phyloP scores from a whole-genome alignment of 2,797 vertebrate species.

The Pseudochirops cupreus region DNA sequence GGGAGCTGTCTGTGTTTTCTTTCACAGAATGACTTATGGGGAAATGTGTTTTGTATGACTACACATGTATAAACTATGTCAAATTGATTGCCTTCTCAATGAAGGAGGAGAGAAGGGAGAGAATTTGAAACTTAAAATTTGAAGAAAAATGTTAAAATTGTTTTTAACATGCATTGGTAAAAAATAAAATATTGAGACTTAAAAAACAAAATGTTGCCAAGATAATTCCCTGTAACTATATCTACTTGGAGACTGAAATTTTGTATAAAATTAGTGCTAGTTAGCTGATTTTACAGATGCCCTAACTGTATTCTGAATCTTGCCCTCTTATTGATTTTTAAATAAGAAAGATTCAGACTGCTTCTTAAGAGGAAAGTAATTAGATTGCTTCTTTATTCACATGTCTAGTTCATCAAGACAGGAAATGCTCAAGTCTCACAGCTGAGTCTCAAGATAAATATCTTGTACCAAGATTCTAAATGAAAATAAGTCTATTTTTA shows the following conservation, averaged over 20 bases:
- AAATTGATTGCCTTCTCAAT: too few species aligned
- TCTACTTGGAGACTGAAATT: slow-evolving; percentile 59
- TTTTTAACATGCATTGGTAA: too few species aligned
- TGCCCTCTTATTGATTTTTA: slow-evolving; percentile 81
- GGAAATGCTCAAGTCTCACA: slow-evolving; percentile 84
- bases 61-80: too few species aligned
- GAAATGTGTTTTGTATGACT: too few species aligned
- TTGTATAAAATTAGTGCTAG: slow-evolving; percentile 63
- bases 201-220: slow-evolving; percentile 63
- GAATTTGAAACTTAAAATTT: too few species aligned
- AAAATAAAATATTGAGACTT: too few species aligned
- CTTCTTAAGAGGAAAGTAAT: slow-evolving; percentile 83
- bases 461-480: slow-evolving; percentile 81
- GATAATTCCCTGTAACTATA: slow-evolving; percentile 73
- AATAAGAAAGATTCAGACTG: slow-evolving; percentile 81
- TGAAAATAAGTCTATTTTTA: slow-evolving; percentile 81
- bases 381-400: slow-evolving; percentile 80
- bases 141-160: too few species aligned
- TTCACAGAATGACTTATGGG: too few species aligned
- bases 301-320: slow-evolving; percentile 76
- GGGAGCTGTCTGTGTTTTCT: too few species aligned
- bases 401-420: slow-evolving; percentile 84
- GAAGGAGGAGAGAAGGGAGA: too few species aligned
- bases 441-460: slow-evolving; percentile 81
- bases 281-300: slow-evolving; percentile 71